A percentile compares a stretch with the other conserved stretches of the same genome.
Evolutionary conservation across 2,113 vertebrate genomes (phyloP).

Genomic region (Forbesichthys agassizii): DNA sequence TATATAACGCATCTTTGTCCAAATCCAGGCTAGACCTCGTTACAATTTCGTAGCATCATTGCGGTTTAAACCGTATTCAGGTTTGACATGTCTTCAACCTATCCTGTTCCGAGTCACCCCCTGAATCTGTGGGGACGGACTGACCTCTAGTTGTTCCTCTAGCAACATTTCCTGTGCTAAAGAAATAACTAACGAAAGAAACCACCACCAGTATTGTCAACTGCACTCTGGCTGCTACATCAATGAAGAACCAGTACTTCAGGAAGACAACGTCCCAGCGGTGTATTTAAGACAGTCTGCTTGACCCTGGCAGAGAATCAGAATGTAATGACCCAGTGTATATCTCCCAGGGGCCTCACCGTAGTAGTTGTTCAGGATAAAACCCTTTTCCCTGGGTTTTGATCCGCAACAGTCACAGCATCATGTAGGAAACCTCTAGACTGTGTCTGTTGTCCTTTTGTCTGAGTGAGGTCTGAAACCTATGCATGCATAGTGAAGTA

Average conservation of each 20-base stretch:
- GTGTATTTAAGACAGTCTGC: slow-evolving; percentile 83
- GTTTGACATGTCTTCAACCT: slow-evolving; percentile 20
- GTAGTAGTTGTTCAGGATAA: slow-evolving; percentile 28
- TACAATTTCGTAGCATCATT: neutral
- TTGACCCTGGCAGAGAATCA: slow-evolving; percentile 77
- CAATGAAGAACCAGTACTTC: slow-evolving; percentile 92
- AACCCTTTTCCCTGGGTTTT: slow-evolving; percentile 3
- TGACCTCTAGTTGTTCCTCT: neutral
- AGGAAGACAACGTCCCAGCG: slow-evolving; percentile 80
- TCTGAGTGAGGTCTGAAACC: slow-evolving; percentile 65
- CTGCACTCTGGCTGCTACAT: slow-evolving; percentile 83
- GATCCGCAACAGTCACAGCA: slow-evolving; percentile 47
- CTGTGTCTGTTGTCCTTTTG: slow-evolving; percentile 56
- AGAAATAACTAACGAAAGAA: slow-evolving; percentile 9
- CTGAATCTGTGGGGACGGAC: too few species aligned
- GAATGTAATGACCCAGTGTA: neutral
- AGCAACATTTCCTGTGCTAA: slow-evolving; percentile 20
- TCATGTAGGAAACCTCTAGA: slow-evolving; percentile 48
- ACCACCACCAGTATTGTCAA: slow-evolving; percentile 85
- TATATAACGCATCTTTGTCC: neutral
- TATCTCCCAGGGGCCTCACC: slow-evolving; percentile 13
- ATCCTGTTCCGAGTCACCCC: neutral
- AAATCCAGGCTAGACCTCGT: neutral
- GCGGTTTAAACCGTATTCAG: slow-evolving; percentile 16
- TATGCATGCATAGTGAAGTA: slow-evolving; percentile 71